Base-by-base conservation (phyloP, 2,888 invertebrate genomes). In the Pardosa pseudoannulata region DNA sequence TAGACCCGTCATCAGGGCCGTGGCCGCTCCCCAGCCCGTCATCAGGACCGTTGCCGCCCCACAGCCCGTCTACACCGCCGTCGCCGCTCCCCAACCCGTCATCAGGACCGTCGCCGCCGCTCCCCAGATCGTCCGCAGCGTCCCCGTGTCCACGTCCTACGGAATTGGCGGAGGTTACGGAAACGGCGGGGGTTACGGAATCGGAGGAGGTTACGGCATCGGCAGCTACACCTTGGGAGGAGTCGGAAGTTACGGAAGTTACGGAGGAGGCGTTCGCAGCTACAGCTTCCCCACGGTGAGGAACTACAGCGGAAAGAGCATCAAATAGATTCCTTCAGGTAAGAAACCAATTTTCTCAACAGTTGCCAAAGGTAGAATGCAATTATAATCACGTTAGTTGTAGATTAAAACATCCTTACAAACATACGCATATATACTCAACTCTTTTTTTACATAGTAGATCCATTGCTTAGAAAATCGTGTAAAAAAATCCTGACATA, bases 281-380 rank as follows among this genome's bases (percentile, higher is more conserved):
- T 56, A 56, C 56, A 56, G 56, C 23, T 56, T 56, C 56, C 56
- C 56, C 19, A 56, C 56, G 3, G 23, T 56, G 3, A 56, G 56
- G 23, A 56, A 56, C 23, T 56, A 56, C 56, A 11, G 56, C 23
- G 56, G 56, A 56, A 56, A 56, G 23, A 56, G 56, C 56, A 56
- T 56, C 56, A 23, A 56, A 23, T 56, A 56, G 23, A 23, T 56
- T 23, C n/a, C n/a, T n/a, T n/a, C n/a, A n/a, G n/a, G n/a, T n/a
- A n/a, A n/a, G n/a, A n/a, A n/a, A n/a, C n/a, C n/a, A n/a, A n/a
- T n/a, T n/a, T n/a, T n/a, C n/a, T n/a, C n/a, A n/a, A n/a, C n/a
- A n/a, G n/a, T n/a, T n/a, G n/a, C n/a, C n/a, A n/a, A n/a, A n/a
- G n/a, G n/a, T n/a, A n/a, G n/a, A n/a, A n/a, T n/a, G n/a, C n/a